Conservation (phyloP, 2,797 vertebrate species). For the Catostomus latipinnis region DNA sequence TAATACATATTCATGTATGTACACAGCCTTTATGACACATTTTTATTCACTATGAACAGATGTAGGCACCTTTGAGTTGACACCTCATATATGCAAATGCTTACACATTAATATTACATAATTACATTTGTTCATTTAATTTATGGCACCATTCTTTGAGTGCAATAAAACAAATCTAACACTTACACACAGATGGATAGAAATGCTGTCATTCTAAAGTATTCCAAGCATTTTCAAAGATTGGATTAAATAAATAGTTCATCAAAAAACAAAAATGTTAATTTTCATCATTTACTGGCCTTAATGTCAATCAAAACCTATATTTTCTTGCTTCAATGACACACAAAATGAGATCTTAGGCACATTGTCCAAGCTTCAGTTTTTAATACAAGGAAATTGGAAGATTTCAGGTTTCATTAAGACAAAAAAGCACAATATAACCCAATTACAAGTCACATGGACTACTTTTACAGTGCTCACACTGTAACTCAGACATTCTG, state of each 20-base stretch:
- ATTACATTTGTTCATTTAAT: background rate
- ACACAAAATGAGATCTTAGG: too few species aligned
- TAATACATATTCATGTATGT: background rate
- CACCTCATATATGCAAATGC: background rate
- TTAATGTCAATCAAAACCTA: too few species aligned
- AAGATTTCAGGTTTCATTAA: too few species aligned
- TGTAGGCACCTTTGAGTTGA: background rate
- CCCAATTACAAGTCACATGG: too few species aligned
- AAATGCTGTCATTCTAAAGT: background rate
- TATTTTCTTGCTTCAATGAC: too few species aligned
- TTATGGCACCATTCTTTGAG: conserved; percentile 6
- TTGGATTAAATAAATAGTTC: background rate
- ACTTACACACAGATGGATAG: background rate
- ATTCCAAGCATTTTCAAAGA: background rate
- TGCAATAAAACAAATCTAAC: background rate
- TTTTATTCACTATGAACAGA: background rate
- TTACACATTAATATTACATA: conserved; percentile 1
- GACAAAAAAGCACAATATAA: too few species aligned
- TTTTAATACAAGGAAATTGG: too few species aligned
- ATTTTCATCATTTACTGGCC: too few species aligned
- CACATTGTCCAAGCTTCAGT: too few species aligned
- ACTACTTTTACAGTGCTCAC: too few species aligned
- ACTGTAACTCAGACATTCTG: too few species aligned
- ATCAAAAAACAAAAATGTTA: too few species aligned
- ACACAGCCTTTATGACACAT: background rate